phyloP scores from a whole-genome alignment of 2,113 vertebrate genomes.

The Diadophis punctatus region DNA sequence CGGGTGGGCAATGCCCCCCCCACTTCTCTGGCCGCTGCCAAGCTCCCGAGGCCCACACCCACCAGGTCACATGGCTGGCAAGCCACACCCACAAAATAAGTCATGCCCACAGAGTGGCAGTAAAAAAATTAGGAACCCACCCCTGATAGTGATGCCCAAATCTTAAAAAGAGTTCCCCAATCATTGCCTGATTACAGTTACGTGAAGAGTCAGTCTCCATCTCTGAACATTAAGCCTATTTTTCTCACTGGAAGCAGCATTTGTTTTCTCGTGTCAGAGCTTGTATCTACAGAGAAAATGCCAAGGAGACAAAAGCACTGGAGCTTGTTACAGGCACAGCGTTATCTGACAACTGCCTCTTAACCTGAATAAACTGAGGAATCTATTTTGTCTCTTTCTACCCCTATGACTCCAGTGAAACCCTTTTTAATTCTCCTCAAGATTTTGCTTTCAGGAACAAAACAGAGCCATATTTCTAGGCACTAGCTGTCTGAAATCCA shows the following conservation, averaged over 20 bases:
- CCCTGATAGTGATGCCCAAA: neutral
- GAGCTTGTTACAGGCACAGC: neutral
- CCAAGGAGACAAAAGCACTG: neutral
- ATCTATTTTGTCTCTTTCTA: neutral
- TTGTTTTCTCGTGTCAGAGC: neutral
- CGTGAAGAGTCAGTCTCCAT: neutral
- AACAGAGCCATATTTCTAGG: neutral
- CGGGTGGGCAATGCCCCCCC: no score
- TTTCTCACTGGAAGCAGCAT: neutral
- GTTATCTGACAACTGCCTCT: neutral
- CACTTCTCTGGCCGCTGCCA: no score
- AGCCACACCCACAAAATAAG: no score
- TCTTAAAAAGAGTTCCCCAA: neutral
- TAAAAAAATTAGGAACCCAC: no score
- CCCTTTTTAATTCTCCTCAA: neutral
- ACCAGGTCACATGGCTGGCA: no score
- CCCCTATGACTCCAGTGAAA: neutral
- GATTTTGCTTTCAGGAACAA: neutral
- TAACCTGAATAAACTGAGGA: neutral
- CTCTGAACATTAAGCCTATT: conserved; percentile 2
- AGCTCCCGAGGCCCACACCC: no score
- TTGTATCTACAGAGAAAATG: neutral
- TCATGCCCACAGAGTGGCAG: no score
- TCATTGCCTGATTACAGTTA: neutral
- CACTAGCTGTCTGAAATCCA: neutral